Base-by-base conservation (phyloP, 1,140 invertebrate species). In the Pentalonia nigronervosa region DNA sequence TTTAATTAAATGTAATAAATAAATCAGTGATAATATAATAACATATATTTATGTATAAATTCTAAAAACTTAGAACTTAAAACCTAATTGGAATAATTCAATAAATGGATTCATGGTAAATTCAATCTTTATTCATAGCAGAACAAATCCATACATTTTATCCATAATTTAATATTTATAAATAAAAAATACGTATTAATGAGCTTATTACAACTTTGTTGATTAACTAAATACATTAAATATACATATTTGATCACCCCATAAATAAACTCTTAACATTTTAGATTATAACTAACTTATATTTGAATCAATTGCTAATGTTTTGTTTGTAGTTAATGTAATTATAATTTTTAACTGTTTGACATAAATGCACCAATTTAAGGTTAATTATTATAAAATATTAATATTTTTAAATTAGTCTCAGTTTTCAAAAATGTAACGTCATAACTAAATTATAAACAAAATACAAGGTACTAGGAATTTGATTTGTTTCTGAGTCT, bases 271-370 rank as follows among this genome's bases (percentile, higher is more conserved):
- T 53, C 50, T 30, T 9, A 14, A 67, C 30, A 67, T n/a, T 9
- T n/a, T 76, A n/a, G 60, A 76, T 76, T 76, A 76, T n/a, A 76
- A 76, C 14, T 76, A 76, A 76, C 25, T 76, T 76, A n/a, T 76
- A 6, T n/a, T 76, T 76, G 6, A n/a, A 76, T 76, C n/a, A 76
- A n/a, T 76, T n/a, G 14, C 36, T 45, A 84, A 41, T 21, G 21
- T 84, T 7, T 11, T 84, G 25, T 45, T 25, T 2, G 6, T n/a
- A n/a, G 14, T 17, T 67, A 0, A 84, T 41, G 14, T 8, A 11
- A 84, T 45, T 45, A 45, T 41, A 83, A 36, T 45, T 84, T 84
- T 45, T 25, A 41, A 23, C 17, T 8, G 21, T 36, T 36, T 7
- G 17, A 23, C n/a, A 34, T 83, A 83, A 83, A n/a, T 67, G 0